Evolutionary conservation across 2,113 vertebrate species (phyloP), one percentile per base, ranked within the genome.

Genomic region (Rhinopomastus cyanomelas): DNA sequence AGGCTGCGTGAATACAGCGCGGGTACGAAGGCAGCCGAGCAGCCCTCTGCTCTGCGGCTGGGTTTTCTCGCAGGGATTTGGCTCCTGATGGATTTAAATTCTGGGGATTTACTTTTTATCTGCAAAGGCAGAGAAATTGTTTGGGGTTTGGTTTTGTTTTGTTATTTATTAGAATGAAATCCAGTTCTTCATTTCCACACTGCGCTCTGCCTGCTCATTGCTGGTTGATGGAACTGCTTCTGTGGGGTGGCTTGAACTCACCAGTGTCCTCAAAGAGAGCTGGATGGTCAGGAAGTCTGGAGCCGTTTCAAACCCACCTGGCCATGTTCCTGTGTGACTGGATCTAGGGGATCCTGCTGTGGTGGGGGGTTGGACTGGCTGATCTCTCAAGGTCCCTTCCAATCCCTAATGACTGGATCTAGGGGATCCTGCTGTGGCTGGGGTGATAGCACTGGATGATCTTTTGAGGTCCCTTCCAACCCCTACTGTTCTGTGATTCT

Each of bases 51-150:
- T 86, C 51, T 81, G 67, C n/a, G 27, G 22, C 71, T 61, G n/a
- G n/a, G n/a, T 75, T 76, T 78, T 81, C 75, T 81, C 66, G 36
- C 57, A 48, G 72, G 57, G 81, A 72, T 94, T 93, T 96, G 87
- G 25, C 65, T 92, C 5, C 0, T 27, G 81, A 89, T 76, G 76
- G 72, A 84, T 95, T 95, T 94, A 94, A 93, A 83, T 84, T 87
- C 78, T 69, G 56, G 75, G 72, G 89, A 82, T 95, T 93, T 95
- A 64, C 39, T 77, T 83, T 93, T 91, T 91, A 93, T 88, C 92
- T 78, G 85, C 17, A 77, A 74, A 72, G 73, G 39, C 27, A 3
- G 71, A 44, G 46, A 85, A 87, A 49, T 34, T n/a, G n/a, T n/a
- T n/a, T n/a, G n/a, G n/a, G n/a, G n/a, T n/a, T n/a, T n/a, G n/a